Base-by-base conservation (phyloP, 1,140 invertebrate genomes). In the Tetranychus cinnabarinus region DNA sequence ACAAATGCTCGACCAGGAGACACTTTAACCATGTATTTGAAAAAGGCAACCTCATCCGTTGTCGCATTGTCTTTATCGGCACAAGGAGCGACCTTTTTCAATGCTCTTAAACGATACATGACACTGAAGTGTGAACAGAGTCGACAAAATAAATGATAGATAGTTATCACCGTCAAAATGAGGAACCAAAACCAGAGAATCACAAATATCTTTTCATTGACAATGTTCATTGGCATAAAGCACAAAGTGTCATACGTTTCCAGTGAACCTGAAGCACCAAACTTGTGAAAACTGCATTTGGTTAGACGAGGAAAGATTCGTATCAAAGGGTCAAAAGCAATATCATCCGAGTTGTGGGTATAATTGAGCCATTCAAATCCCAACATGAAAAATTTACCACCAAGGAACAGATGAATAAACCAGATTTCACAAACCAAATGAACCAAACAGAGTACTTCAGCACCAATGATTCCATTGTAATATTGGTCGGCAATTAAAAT, bases 161-260 rank as follows among this genome's bases (percentile, higher is more conserved):
- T 74, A 63, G 82, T 85, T 62, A 88, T 75, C 61, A 81, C 72
- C 61, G 67, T 63, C 23, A 71, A 56, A 34, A 69, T 61, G 10
- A 65, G 58, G 34, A 72, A 69, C 88, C 88, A 92, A 75, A 91
- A 90, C 88, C 88, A 92, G 1, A 92, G 77, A 75, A 91, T 88
- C 6, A 90, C 83, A 76, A 89, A 92, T 69, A 92, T 90, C 75
- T 92, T 92, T 76, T 92, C 89, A 73, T 95, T 93, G 72, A 93
- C 86, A 70, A 92, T 90, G 74, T 88, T 84, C 39, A 63, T 47
- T 52, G 84, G 81, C 57, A 86, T 69, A 6, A 86, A 75, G 65
- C 84, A 87, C 58, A 71, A 66, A 42, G 69, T 61, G 92, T 42
- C 42, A 31, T 46, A n/a, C 12, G 57, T 46, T 46, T 58, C 57